Evolutionary conservation across 2,797 vertebrate species (phyloP), one percentile per base, ranked within the genome.

Genomic region (Scyliorhinus canicula): DNA sequence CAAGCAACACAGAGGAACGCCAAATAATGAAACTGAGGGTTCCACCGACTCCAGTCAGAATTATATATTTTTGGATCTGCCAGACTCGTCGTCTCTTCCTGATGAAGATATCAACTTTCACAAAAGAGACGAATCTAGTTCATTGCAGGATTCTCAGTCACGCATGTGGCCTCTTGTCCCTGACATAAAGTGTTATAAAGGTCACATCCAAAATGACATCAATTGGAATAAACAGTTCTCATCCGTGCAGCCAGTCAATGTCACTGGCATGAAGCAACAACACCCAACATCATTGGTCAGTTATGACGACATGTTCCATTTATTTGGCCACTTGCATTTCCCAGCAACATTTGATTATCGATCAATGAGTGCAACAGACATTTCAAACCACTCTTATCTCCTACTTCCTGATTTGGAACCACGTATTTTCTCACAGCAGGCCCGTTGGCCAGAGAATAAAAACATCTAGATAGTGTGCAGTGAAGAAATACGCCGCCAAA

Each of bases 321-420:
- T 94, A 67, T 74, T 94, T 52, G 93, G 44, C 8, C 67, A n/a
- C 47, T 93, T 93, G 44, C 47, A 71, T 94, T 94, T 94, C 47
- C 47, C 93, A 35, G 47, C 44, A 11, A 35, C 93, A 7, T 69
- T 94, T 94, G 93, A 94, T 74, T 94, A 94, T 71, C 93, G 93
- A 94, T 94, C 93, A 94, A 74, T 94, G 93, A 94, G 67, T 94
- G 67, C 95, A 7, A 91, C 95, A 12, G 96, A 97, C 95, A 97
- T 98, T 47, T 96, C 97, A 0, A 98, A 98, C 96, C 96, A 95
- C 47, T 97, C 97, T 28, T 98, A 98, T 95, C 60, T 97, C 63
- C 95, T 96, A 47, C 67, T 96, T 95, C 95, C 96, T 3, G 95
- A 97, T 71, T 93, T 93, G 50, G 93, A 95, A n/a, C 93, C 96